Evolutionary conservation across 2,797 vertebrate genomes (phyloP), one percentile per base, ranked within the genome.

Genomic region (Gadopsis bispinosus): DNA sequence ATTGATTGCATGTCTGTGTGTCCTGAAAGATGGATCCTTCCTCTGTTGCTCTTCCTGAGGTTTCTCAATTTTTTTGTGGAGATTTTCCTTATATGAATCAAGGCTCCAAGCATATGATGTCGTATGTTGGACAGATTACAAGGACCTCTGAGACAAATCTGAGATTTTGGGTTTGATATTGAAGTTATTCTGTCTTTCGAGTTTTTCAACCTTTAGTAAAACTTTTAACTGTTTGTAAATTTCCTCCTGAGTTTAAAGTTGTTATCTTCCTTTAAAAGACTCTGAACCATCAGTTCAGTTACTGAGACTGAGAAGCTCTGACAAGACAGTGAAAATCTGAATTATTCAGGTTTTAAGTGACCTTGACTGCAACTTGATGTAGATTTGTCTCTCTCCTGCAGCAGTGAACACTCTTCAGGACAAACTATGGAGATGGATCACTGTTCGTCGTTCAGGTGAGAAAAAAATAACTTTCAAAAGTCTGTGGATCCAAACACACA

Each of bases 351-450:
- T 53, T 63, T 50, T 8, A 41, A 41, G 6, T 33, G 19, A 7
- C 17, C 35, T 48, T 64, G 16, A 35, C 35, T 31, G 7, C 39
- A 47, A 12, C 22, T 45, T 47, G 39, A 60, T n/a, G 4, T 43
- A 1, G 16, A 29, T 55, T 19, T 47, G 29, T 65, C 73, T 79
- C 59, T 63, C 33, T 35, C 59, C 14, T 64, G 55, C 54, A 75
- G 77, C 19, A 13, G 31, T 4, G 11, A 62, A 50, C 0, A 0
- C 9, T 31, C 0, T 73, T 14, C 43, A 20, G 0, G 7, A 13
- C 35, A 77, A 51, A 58, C 1, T 79, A 17, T 48, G 54, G 53
- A 37, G 29, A 19, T 61, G 69, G 83, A 43, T 65, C n/a, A 45
- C 2, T 51, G 0, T 1, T 41, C 77, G 26, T 75, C 7, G 33